These are phyloP conservation scores for Prunella himalayana DNA, from an alignment of 2,113 vertebrate genomes.

Conservation along the genomic window DNA sequence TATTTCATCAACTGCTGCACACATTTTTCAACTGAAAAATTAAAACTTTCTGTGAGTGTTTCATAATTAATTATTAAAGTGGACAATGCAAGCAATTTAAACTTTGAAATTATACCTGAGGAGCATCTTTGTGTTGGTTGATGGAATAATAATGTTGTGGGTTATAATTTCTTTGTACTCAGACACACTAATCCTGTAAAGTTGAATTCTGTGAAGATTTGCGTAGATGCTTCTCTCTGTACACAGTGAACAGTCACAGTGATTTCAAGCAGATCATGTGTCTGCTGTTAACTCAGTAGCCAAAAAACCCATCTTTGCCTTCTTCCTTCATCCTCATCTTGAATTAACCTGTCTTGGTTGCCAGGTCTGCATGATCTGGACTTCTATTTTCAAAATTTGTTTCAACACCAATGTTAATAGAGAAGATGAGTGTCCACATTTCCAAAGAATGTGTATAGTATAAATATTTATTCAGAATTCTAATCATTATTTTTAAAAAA, in stretches of 20 bases:
- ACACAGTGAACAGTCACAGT: background rate
- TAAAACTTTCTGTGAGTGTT: background rate
- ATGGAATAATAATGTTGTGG: conserved; percentile 24
- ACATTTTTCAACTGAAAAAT: background rate
- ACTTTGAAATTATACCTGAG: background rate
- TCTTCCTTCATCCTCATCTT: background rate
- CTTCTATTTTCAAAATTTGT: background rate
- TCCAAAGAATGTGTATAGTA: background rate
- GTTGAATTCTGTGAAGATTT: background rate
- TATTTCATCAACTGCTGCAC: background rate
- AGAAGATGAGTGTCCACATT: background rate
- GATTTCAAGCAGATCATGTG: background rate
- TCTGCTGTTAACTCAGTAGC: background rate
- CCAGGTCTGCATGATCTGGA: background rate
- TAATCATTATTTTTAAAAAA: background rate
- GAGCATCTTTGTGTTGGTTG: conserved; percentile 20
- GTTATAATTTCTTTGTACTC: conserved; percentile 16
- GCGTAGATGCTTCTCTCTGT: background rate
- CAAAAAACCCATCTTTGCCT: background rate
- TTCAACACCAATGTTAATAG: background rate
- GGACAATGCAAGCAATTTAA: background rate
- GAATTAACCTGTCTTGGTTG: background rate
- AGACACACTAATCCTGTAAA: conserved; percentile 15
- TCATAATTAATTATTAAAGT: background rate
- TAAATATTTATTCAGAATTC: background rate